Evolutionary conservation across 2,888 invertebrate genomes (phyloP), one percentile per base, ranked within the genome.

Genomic region (Tipula confusa): DNA sequence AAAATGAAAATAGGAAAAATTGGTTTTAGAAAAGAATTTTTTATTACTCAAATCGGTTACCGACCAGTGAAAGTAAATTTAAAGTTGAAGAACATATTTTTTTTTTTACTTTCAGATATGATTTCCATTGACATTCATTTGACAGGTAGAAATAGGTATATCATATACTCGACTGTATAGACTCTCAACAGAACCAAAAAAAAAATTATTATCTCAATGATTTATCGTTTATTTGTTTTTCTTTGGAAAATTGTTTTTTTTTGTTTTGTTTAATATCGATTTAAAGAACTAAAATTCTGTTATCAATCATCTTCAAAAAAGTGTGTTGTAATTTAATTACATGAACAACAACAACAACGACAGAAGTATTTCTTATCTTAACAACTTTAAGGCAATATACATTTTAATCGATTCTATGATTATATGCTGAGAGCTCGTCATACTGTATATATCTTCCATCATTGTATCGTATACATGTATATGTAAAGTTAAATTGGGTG

Each of bases 401-500:
- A 64, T 24, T 64, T 64, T 24, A 64, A 64, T 64, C 64, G 64
- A 18, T 64, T 24, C 24, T 9, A 6, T 31, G 31, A 31, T 31
- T 5, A 5, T 3, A 5, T 31, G 31, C 7, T 31, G 31, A 5
- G 31, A 31, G 31, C 4, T n/a, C n/a, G n/a, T 31, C 7, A 7
- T 31, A 31, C 31, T 31, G 31, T 31, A 31, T 31, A 7, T 9
- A 36, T 36, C 11, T 9, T 36, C 5, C 36, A 36, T 36, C 1
- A 36, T 9, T 11, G 15, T 4, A n/a, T 11, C 33, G 33, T 15
- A 43, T 15, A 43, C 5, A 11, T 36, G 11, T 43, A n/a, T 24
- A 64, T 64, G 64, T 24, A 24, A n/a, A n/a, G 64, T 64, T 64
- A 64, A 64, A 64, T 64, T 64, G 64, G 64, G 64, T 64, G 64